Conservation (phyloP, 2,888 invertebrate genomes). For the Enoplolaimus lenunculus region DNA sequence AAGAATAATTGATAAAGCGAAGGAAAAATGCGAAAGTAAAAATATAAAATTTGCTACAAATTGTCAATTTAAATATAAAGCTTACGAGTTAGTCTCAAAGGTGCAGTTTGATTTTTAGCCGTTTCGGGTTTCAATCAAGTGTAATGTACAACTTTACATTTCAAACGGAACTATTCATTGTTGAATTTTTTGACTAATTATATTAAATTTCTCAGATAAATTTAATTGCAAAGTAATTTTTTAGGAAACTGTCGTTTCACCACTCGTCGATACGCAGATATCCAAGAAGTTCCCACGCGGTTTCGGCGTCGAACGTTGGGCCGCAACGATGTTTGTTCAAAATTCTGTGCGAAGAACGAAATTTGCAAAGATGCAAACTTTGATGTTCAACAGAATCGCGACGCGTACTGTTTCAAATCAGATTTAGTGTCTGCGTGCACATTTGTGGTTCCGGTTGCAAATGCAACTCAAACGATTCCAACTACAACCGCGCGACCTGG, state of each 20-base stretch:
- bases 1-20: no score
- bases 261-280: background rate
- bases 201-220: no score
- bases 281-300: background rate
- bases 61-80: no score
- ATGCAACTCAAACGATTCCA: background rate
- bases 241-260: background rate
- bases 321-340: background rate
- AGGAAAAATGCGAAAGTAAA: no score
- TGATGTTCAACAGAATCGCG: background rate
- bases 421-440: background rate
- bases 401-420: background rate
- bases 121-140: no score
- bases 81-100: no score
- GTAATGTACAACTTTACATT: no score
- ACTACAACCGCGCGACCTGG: background rate
- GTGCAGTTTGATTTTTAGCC: no score
- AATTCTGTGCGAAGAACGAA: background rate
- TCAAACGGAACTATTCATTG: no score
- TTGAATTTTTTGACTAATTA: no score
- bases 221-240: background rate
- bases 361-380: background rate
- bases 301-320: background rate
- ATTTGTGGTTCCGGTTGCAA: background rate
- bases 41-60: no score